Evolutionary conservation across 2,797 vertebrate genomes (phyloP).

Genomic region (Chelidonichthys spinosus): DNA sequence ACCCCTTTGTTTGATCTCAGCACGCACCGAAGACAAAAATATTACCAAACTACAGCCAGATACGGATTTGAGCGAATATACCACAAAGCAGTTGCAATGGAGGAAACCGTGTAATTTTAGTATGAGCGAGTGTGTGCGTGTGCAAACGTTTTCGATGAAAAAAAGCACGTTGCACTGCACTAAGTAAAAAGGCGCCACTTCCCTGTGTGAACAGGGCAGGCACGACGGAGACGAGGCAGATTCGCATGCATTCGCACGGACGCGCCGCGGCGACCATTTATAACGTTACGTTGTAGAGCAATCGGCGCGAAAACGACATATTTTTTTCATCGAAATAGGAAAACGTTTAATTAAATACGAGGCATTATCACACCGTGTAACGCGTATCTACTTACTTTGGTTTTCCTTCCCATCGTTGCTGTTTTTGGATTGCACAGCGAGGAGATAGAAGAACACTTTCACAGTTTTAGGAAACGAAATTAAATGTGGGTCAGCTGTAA

Average conservation of each 20-base stretch:
- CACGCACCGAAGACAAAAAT: background rate
- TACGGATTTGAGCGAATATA: rapidly evolving
- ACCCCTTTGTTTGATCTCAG: constrained; percentile 78
- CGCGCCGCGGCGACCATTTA: background rate
- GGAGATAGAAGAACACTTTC: constrained; percentile 22
- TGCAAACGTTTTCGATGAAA: background rate
- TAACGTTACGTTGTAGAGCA: background rate
- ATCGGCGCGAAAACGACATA: background rate
- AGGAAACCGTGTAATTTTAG: background rate
- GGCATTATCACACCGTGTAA: background rate
- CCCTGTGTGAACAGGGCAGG: constrained; percentile 54
- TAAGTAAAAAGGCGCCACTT: constrained; percentile 87
- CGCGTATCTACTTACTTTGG: constrained; percentile 75
- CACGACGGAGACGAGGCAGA: constrained; percentile 50
- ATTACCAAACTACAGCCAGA: background rate
- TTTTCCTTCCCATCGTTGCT: constrained; percentile 82
- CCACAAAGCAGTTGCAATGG: rapidly evolving
- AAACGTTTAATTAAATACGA: background rate
- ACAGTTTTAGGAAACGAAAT: constrained; percentile 25
- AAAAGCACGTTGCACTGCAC: constrained; percentile 30
- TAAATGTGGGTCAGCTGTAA: constrained; percentile 18
- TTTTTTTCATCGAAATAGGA: background rate
- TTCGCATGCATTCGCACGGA: constrained; percentile 23
- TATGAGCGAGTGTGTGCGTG: too few relatives aligned
- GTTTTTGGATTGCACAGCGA: constrained; percentile 33